Conservation (phyloP, 1,140 invertebrate species). For the Ridgeia piscesae region DNA sequence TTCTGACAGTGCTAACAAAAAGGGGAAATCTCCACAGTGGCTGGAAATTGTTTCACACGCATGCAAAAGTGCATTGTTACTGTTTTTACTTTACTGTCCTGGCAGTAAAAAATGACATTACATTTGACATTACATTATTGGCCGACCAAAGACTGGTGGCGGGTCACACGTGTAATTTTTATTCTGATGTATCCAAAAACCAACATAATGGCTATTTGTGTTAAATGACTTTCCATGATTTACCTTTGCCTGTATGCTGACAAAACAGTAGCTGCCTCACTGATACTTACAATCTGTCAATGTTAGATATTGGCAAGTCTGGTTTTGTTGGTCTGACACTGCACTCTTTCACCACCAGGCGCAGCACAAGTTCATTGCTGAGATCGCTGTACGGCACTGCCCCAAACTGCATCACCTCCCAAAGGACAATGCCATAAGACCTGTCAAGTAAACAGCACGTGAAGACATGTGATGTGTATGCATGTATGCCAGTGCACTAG, state of each 20-base stretch:
- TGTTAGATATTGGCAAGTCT: slow-evolving; percentile 26
- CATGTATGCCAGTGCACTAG: no score
- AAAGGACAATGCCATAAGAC: slow-evolving; percentile 64
- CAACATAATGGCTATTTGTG: no score
- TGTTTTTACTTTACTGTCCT: no score
- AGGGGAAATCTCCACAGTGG: neutral
- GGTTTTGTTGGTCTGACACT: slow-evolving; percentile 46
- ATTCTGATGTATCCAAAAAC: no score
- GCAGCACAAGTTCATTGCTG: slow-evolving; percentile 72
- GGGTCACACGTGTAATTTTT: no score
- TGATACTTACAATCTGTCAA: slow-evolving; percentile 49
- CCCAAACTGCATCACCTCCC: slow-evolving; percentile 78
- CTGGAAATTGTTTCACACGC: no score
- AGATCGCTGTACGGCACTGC: slow-evolving; percentile 69
- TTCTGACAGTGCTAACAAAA: slow-evolving; percentile 9
- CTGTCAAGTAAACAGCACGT: slow-evolving; percentile 39
- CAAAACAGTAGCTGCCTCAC: neutral
- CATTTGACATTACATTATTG: no score
- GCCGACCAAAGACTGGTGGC: no score
- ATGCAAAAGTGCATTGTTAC: no score
- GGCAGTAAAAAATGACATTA: no score
- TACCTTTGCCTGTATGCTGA: neutral
- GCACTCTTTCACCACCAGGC: slow-evolving; percentile 58
- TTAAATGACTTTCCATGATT: neutral
- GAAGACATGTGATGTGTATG: neutral